Base-by-base conservation (phyloP, 2,888 invertebrate genomes). In the Ophioninae sp. region DNA sequence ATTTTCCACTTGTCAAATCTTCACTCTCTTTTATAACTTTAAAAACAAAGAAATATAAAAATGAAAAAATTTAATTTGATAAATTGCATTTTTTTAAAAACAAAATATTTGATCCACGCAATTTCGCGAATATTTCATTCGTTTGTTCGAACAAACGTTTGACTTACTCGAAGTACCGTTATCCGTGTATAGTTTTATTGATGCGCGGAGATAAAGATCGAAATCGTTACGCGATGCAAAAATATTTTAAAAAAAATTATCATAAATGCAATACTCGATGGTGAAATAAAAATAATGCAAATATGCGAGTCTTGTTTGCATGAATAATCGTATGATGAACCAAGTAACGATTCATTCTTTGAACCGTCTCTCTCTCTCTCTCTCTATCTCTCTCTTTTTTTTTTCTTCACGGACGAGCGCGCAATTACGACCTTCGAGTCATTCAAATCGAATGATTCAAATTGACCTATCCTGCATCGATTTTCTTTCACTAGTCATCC, bases 321-420 rank as follows among this genome's bases (percentile, higher is more conserved):
- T 67, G 37, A 59, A 76, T 64, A 41, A 75, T 75, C 75, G 59
- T 21, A 21, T 62, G n/a, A 72, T 75, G 70, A 57, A 69, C 70
- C 30, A 30, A 30, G 30, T 62, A 41, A 68, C 64, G 57, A 73
- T 56, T 41, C 44, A 56, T 56, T 78, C 23, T 77, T 61, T 78
- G 69, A 37, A 37, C 17, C n/a, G 37, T 67, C 56, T 13, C 23
- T 69, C 17, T 59, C 20, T 6, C n/a, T 57, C n/a, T n/a, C n/a
- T n/a, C n/a, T 57, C 17, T 57, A 6, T 57, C 57, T 6, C n/a
- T n/a, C 0, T 6, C 56, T 56, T 3, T 20, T 20, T 20, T 20
- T n/a, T 20, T 59, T 7, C 17, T 8, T 59, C 59, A 50, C 17
- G 50, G 50, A 50, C 50, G 21, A 59, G 59, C 20, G 21, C 59